These are phyloP conservation scores for Homalodisca vitripennis DNA, from an alignment of 1,140 invertebrate genomes.

Conservation along the genomic window DNA sequence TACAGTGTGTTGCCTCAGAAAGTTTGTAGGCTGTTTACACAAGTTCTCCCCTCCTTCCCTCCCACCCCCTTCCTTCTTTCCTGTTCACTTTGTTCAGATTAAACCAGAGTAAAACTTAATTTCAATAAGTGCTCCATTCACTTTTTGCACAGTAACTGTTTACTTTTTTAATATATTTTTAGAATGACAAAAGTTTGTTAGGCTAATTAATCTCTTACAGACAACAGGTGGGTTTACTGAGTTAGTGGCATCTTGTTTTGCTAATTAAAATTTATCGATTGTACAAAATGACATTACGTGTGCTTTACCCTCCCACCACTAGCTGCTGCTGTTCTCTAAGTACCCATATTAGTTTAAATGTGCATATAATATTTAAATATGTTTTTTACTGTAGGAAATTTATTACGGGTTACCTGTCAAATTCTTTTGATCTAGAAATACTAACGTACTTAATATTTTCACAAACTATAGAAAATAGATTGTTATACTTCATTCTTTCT, in stretches of 20 bases:
- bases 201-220: constrained; percentile 24
- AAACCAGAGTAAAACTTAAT: constrained; percentile 26
- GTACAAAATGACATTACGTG: constrained; percentile 22
- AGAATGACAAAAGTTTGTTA: constrained; percentile 19
- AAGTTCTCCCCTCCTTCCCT: not conserved
- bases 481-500: too few relatives aligned
- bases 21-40: constrained; percentile 11
- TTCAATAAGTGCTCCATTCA: constrained; percentile 29
- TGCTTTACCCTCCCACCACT: too few relatives aligned
- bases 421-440: too few relatives aligned
- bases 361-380: too few relatives aligned
- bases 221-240: constrained; percentile 28
- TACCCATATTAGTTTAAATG: too few relatives aligned
- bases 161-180: constrained; percentile 26
- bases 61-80: constrained; percentile 9
- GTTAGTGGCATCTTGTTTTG: constrained; percentile 15
- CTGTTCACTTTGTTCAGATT: constrained; percentile 31
- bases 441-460: too few relatives aligned
- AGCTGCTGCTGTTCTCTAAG: too few relatives aligned
- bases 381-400: too few relatives aligned
- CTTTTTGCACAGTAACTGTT: constrained; percentile 1
- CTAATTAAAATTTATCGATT: constrained; percentile 34
- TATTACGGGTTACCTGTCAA: too few relatives aligned
- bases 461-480: too few relatives aligned
- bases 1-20: constrained; percentile 9